Conservation (phyloP, 2,797 vertebrate species). For the Xiphophorus birchmanni region DNA sequence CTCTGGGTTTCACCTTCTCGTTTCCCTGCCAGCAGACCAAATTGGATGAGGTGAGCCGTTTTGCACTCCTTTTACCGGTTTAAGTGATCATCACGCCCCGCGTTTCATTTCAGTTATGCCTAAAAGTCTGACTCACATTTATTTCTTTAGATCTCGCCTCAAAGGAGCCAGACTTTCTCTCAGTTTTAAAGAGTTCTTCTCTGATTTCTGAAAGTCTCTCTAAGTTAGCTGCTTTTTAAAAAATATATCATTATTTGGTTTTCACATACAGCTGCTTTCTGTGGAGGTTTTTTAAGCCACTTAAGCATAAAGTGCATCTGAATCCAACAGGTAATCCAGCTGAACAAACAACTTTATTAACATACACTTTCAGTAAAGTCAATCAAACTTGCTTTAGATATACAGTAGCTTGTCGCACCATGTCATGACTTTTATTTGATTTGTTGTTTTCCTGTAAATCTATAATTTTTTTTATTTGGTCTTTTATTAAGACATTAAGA, state of each 20-base stretch:
- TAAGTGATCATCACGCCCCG: background rate
- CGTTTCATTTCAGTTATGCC: background rate
- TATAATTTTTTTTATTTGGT: background rate
- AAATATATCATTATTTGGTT: background rate
- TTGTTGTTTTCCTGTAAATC: background rate
- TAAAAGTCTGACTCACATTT: background rate
- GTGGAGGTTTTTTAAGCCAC: background rate
- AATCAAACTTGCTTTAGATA: background rate
- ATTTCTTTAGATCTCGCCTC: background rate
- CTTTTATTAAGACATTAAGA: no score
- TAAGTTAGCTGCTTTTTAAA: no score
- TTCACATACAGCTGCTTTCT: background rate
- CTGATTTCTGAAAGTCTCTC: background rate
- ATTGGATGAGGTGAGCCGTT: slow-evolving; percentile 89
- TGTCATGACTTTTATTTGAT: background rate
- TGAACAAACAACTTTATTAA: background rate
- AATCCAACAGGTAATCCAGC: background rate
- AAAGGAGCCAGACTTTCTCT: background rate
- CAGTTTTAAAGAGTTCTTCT: background rate
- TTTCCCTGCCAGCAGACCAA: slow-evolving; percentile 94
- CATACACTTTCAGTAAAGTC: background rate
- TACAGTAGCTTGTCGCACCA: background rate
- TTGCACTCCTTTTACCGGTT: background rate
- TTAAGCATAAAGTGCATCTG: background rate
- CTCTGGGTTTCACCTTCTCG: slow-evolving; percentile 96